Base-by-base conservation (phyloP, 2,888 invertebrate species). In the Apamea anceps region DNA sequence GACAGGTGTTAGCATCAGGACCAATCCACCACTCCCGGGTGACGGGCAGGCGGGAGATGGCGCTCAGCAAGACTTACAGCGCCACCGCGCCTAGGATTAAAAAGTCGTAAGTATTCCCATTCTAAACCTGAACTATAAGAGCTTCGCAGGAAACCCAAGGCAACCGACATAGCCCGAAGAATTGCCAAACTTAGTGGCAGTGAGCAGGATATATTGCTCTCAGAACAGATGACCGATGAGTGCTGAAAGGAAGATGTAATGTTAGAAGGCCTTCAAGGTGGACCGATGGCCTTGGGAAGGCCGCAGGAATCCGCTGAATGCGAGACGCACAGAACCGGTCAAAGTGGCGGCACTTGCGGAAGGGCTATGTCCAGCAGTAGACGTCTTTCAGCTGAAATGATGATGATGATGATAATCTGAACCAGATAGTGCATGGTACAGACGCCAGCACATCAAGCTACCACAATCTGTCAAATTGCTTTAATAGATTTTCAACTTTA, bases 21-120 rank as follows among this genome's bases (percentile, higher is more conserved):
- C 96, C 97, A 68, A 96, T 97, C 74, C 97, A 97, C 85, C 96
- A 96, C 80, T 96, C 96, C 45, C 94, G 98, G 62, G 98, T 98
- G 70, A 95, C 97, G 7, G 98, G 98, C 5, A 96, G 98, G 71
- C 95, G 98, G 84, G 98, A 98, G 91, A 97, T 97, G 94, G 97
- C 97, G 2, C 95, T 97, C 45, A 96, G 94, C 92, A 96, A 97
- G 91, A 97, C 97, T 76, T 98, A 98, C 94, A 98, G 98, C 94
- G 98, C 99, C 70, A 99, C 98, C 12, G 98, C 98, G 37, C 99
- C 99, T 72, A 97, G 99, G 92, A 97, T 98, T 90, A 99, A 98
- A 95, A 99, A 99, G 96, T 97, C 98, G 98, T 98, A 96, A 98
- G 98, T 96, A 63, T 32, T n/a, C 21, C 3, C 73, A 15, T 32